These are phyloP conservation scores for Dione juno DNA, from an alignment of 2,888 invertebrate species.

Conservation along the genomic window DNA sequence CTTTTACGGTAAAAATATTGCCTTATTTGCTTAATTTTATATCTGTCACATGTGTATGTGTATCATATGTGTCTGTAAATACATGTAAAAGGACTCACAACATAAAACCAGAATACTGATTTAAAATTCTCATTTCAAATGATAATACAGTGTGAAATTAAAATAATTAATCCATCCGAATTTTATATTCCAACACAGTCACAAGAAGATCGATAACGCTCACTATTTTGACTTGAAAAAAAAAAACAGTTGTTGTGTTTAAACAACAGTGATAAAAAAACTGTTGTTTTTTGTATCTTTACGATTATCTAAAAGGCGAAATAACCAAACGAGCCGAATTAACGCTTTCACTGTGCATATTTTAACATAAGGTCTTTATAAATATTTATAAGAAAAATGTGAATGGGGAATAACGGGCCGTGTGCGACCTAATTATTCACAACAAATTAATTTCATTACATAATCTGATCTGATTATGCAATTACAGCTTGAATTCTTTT, in stretches of 20 bases:
- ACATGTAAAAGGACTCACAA: too few species aligned
- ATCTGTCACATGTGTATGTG: too few species aligned
- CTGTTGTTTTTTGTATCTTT: slow-evolving; percentile 40
- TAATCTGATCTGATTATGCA: neutral
- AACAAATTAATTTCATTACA: neutral
- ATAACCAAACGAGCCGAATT: slow-evolving; percentile 52
- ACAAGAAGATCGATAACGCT: slow-evolving; percentile 13
- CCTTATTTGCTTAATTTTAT: too few species aligned
- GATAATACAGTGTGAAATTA: neutral
- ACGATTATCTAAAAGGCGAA: slow-evolving; percentile 44
- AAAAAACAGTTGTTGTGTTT: slow-evolving; percentile 36
- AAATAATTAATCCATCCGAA: neutral
- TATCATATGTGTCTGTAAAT: too few species aligned
- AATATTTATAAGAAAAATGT: slow-evolving; percentile 59
- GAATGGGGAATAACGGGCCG: slow-evolving; percentile 46
- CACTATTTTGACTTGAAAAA: slow-evolving; percentile 30
- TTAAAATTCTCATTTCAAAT: neutral
- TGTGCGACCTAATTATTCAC: slow-evolving; percentile 22
- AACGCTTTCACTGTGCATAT: slow-evolving; percentile 76
- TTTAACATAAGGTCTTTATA: slow-evolving; percentile 65
- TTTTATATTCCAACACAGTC: neutral
- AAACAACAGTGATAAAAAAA: slow-evolving; percentile 30
- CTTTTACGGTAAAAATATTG: too few species aligned
- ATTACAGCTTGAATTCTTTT: neutral
- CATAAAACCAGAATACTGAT: too few species aligned